phyloP scores from a whole-genome alignment of 2,113 vertebrate species.

The Argyrosomus japonicus region DNA sequence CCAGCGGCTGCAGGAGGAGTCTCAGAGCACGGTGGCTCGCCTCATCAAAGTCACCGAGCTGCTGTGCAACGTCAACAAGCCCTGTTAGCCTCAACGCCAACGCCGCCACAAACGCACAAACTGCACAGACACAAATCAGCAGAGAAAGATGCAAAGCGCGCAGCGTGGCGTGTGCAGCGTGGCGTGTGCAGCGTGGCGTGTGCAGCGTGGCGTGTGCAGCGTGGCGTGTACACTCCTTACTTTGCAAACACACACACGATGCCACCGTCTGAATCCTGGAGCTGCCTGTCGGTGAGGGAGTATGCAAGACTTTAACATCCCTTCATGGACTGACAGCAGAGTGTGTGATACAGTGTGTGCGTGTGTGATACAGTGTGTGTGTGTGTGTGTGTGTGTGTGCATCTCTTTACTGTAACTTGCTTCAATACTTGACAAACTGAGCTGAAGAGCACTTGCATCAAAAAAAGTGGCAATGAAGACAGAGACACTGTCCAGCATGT shows the following conservation, averaged over 20 bases:
- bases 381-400: slow-evolving; percentile 37
- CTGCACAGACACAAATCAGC: slow-evolving; percentile 33
- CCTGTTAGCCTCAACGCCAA: slow-evolving; percentile 78
- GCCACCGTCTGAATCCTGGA: slow-evolving; percentile 58
- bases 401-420: slow-evolving; percentile 72
- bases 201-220: background rate
- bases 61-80: slow-evolving; percentile 88
- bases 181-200: background rate
- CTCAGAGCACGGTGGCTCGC: slow-evolving; percentile 88
- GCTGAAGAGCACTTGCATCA: slow-evolving; percentile 75
- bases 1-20: slow-evolving; percentile 89
- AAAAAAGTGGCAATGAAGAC: slow-evolving; percentile 65
- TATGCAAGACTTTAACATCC: slow-evolving; percentile 67
- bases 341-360: slow-evolving; percentile 23
- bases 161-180: background rate
- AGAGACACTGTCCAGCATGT: slow-evolving; percentile 76
- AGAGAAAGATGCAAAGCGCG: slow-evolving; percentile 47
- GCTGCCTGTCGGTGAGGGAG: slow-evolving; percentile 58
- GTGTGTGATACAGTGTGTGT: slow-evolving; percentile 20
- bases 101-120: slow-evolving; percentile 1
- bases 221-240: too few relatives aligned
- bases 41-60: slow-evolving; percentile 91
- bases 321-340: slow-evolving; percentile 59
- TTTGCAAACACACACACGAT: slow-evolving; percentile 10
- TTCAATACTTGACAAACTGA: slow-evolving; percentile 80